Evolutionary conservation across 1,140 invertebrate genomes (phyloP).

Genomic region (Anthonomus grandis): DNA sequence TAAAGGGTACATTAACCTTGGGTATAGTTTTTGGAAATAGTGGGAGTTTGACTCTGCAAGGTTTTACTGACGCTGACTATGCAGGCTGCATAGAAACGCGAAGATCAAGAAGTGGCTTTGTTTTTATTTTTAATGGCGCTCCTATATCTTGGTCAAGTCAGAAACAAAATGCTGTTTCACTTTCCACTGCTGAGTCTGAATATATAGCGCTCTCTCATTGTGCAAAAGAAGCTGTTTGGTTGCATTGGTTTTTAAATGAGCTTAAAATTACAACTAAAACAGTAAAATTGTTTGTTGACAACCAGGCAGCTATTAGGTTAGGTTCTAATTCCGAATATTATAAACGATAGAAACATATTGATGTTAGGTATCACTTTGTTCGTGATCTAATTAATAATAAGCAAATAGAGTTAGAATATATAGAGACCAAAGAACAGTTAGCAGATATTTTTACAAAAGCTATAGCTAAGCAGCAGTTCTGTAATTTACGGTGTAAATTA

Average conservation of each 20-base stretch:
- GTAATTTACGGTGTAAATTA: conserved; percentile 1
- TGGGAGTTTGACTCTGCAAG: conserved; percentile 12
- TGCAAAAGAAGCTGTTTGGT: conserved; percentile 41
- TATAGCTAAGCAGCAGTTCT: conserved; percentile 2
- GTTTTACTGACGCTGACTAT: conserved; percentile 46
- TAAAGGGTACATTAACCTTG: too few species aligned
- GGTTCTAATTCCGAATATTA: conserved; percentile 26
- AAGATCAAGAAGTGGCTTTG: conserved; percentile 40
- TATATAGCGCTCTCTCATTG: conserved; percentile 38
- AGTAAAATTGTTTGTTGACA: conserved; percentile 6
- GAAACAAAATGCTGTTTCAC: conserved; percentile 40
- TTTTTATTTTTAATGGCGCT: conserved; percentile 39
- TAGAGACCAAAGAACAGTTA: not conserved
- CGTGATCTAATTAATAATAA: conserved; percentile 35
- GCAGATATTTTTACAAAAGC: conserved; percentile 27
- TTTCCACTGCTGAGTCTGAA: conserved; percentile 49
- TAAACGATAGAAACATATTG: conserved; percentile 40
- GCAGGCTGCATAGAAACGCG: conserved; percentile 36
- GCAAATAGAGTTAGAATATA: conserved; percentile 5
- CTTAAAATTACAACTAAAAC: conserved; percentile 14
- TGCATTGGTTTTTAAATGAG: conserved; percentile 31
- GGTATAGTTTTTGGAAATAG: conserved; percentile 21
- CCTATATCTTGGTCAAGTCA: conserved; percentile 44
- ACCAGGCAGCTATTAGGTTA: conserved; percentile 9
- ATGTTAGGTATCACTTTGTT: conserved; percentile 31